Base-by-base conservation (phyloP, 2,113 vertebrate genomes). In the Atlantisia rogersi region DNA sequence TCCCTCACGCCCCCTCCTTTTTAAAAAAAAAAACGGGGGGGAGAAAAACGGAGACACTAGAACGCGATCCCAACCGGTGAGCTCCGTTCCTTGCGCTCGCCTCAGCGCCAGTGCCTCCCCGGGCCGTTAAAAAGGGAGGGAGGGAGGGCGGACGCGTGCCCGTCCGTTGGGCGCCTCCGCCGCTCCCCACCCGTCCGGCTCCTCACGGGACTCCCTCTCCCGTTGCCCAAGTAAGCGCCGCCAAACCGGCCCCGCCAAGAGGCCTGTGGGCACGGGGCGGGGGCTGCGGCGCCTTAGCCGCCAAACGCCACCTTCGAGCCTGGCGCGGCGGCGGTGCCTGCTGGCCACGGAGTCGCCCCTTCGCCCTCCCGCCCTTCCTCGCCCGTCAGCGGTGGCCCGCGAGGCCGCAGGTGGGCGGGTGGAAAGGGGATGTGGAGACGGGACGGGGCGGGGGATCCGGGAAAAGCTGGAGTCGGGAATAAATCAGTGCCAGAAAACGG, bases 381-480 rank as follows among this genome's bases (percentile, higher is more conserved):
- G 11, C 8, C 50, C 4, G 8, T 6, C 46, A 6, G 5, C 1
- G 35, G 32, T 6, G 10, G 31, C 15, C 12, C 7, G 0, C 7
- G 32, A 25, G 8, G 31, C 26, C 31, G 17, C 5, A 5, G 69
- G 21, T 10, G 8, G 48, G 15, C 10, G 8, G 12, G 37, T 15
- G 3, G 6, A 5, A 16, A 3, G 55, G 29, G 8, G 18, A 0
- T 1, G 32, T 3, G 9, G 18, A 31, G 46, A 2, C 4, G 1
- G 40, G 10, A 11, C 9, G 48, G 21, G 19, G 0, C 6, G 0
- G 53, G 4, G 2, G 6, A 15, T 31, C 20, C 1, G 6, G 39
- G 17, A 8, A 26, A 31, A 73, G 20, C 21, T 6, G 35, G 10
- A 13, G 1, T n/a, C 20, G 11, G 10, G 22, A 65, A 28, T 26